phyloP scores from a whole-genome alignment of 35 echinoderm and acorn worm genomes.

The Lytechinus pictus region DNA sequence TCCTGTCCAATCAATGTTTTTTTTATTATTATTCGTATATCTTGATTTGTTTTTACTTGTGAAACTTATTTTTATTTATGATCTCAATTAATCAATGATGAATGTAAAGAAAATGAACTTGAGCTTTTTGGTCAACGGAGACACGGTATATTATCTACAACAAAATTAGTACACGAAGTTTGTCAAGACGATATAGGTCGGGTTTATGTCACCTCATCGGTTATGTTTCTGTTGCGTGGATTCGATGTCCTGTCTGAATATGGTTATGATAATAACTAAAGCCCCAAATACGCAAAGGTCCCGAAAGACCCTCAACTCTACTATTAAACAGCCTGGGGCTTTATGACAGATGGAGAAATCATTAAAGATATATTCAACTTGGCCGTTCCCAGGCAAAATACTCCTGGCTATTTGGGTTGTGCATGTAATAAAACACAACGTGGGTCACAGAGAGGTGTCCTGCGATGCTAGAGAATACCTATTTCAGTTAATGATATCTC shows the following conservation, averaged over 20 bases:
- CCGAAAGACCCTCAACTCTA: neutral
- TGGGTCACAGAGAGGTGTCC: neutral
- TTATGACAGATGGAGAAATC: neutral
- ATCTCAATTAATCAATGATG: too few relatives aligned
- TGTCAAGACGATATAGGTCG: neutral
- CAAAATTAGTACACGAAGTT: neutral
- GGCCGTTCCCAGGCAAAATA: slow-evolving; percentile 8
- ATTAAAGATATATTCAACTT: slow-evolving; percentile 14
- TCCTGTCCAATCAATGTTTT: too few relatives aligned
- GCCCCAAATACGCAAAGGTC: slow-evolving; percentile 8
- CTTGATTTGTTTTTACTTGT: too few relatives aligned
- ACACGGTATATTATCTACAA: neutral
- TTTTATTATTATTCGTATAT: too few relatives aligned
- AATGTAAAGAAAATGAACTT: too few relatives aligned
- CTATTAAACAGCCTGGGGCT: neutral
- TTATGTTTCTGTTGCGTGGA: neutral
- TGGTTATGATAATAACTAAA: slow-evolving; percentile 9
- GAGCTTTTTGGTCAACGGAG: too few relatives aligned
- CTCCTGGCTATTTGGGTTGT: neutral
- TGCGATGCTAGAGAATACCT: too few relatives aligned
- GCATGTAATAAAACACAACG: neutral
- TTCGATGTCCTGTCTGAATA: neutral
- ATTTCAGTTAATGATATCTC: too few relatives aligned
- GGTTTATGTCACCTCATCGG: neutral
- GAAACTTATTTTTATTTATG: too few relatives aligned